Evolutionary conservation across 2,113 vertebrate genomes (phyloP).

Genomic region (Scartelaos histophorus): DNA sequence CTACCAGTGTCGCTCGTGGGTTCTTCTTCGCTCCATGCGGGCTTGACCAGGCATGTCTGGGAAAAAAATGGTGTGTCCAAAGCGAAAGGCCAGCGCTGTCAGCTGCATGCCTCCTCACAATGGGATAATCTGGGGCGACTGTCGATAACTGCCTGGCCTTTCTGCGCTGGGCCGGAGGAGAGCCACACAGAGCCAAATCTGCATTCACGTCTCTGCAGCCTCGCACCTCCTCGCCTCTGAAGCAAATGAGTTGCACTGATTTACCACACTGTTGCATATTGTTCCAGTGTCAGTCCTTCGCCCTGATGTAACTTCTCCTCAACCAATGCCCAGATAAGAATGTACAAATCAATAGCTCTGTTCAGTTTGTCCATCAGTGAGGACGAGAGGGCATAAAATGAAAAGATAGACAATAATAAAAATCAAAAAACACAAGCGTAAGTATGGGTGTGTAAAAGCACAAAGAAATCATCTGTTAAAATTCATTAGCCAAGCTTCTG

Average conservation of each 20-base stretch:
- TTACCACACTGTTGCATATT: slow-evolving; percentile 36
- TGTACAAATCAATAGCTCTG: slow-evolving; percentile 44
- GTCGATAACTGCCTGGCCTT: slow-evolving; percentile 57
- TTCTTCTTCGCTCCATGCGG: slow-evolving; percentile 46
- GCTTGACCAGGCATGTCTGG: slow-evolving; percentile 47
- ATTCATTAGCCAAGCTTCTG: slow-evolving; percentile 82
- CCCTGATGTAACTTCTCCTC: slow-evolving; percentile 17
- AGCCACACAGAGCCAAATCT: slow-evolving; percentile 54
- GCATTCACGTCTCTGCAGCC: slow-evolving; percentile 51
- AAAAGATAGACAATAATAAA: slow-evolving; percentile 25
- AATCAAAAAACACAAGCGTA: slow-evolving; percentile 46
- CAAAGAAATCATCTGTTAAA: slow-evolving; percentile 83
- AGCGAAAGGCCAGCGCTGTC: slow-evolving; percentile 65
- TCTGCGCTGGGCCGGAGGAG: slow-evolving; percentile 36
- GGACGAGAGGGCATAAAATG: slow-evolving; percentile 49
- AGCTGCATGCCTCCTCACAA: slow-evolving; percentile 49
- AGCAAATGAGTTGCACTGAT: slow-evolving; percentile 34
- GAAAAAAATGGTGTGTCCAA: slow-evolving; percentile 45
- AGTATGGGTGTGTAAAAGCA: slow-evolving; percentile 68
- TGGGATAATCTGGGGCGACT: slow-evolving; percentile 59
- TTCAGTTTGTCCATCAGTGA: slow-evolving; percentile 41
- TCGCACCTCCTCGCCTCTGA: slow-evolving; percentile 7
- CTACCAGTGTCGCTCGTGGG: slow-evolving; percentile 22
- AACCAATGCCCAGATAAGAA: slow-evolving; percentile 18
- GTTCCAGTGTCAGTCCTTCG: slow-evolving; percentile 25